These are phyloP conservation scores for Odontomyia ornata DNA, from an alignment of 2,888 invertebrate species.

Conservation along the genomic window DNA sequence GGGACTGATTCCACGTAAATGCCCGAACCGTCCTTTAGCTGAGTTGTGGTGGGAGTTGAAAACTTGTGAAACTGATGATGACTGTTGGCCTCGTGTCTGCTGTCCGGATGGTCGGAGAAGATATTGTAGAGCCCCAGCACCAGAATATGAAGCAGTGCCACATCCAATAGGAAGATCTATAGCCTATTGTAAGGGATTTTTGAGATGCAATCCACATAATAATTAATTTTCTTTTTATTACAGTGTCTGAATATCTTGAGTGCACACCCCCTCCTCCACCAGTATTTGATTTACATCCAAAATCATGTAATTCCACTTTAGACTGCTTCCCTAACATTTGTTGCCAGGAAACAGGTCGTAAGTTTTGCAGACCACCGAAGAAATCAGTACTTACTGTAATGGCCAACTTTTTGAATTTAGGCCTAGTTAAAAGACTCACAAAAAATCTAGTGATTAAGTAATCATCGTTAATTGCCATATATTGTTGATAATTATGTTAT, in stretches of 20 bases:
- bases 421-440: slow-evolving; percentile 61
- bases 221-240: slow-evolving; percentile 58
- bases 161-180: slow-evolving; percentile 72
- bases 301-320: slow-evolving; percentile 73
- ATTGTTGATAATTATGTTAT: too few relatives aligned
- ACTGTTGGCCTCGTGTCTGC: slow-evolving; percentile 80
- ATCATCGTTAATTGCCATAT: neutral
- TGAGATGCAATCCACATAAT: neutral
- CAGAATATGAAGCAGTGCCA: slow-evolving; percentile 69
- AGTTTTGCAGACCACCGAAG: slow-evolving; percentile 78
- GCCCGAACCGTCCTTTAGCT: slow-evolving; percentile 74
- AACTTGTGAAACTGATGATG: slow-evolving; percentile 73
- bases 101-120: slow-evolving; percentile 75
- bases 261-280: slow-evolving; percentile 77
- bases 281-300: slow-evolving; percentile 75
- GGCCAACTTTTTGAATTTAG: slow-evolving; percentile 66
- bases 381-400: slow-evolving; percentile 74
- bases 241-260: slow-evolving; percentile 74
- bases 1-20: slow-evolving; percentile 75
- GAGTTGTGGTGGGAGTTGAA: slow-evolving; percentile 77
- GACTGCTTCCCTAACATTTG: slow-evolving; percentile 84
- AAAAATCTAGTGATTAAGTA: slow-evolving; percentile 63
- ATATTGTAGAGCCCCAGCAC: slow-evolving; percentile 77
- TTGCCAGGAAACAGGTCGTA: slow-evolving; percentile 78
- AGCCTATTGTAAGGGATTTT: slow-evolving; percentile 68